Evolutionary conservation across 2,113 vertebrate species (phyloP).

Genomic region (Caranx melampygus): DNA sequence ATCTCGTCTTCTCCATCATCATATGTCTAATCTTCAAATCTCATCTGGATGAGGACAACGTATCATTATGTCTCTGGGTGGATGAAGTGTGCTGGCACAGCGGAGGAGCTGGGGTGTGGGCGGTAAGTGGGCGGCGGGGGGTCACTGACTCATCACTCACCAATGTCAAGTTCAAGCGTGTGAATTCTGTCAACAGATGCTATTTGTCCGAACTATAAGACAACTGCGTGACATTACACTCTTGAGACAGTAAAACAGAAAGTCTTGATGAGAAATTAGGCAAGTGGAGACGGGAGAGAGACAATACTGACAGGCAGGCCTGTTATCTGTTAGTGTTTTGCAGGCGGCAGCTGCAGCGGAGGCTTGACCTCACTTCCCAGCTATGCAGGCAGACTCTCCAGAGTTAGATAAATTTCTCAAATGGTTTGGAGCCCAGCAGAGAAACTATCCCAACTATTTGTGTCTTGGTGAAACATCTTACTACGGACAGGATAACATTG

Average conservation of each 20-base stretch:
- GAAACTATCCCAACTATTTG: constrained; percentile 59
- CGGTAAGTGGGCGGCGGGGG: background rate
- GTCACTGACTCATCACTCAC: constrained; percentile 37
- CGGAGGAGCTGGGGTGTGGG: background rate
- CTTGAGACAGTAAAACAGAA: constrained; percentile 25
- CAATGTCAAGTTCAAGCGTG: constrained; percentile 8
- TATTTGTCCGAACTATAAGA: constrained; percentile 43
- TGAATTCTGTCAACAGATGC: constrained; percentile 38
- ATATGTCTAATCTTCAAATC: constrained; percentile 6
- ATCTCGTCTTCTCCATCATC: constrained; percentile 11
- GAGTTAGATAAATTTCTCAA: constrained; percentile 64
- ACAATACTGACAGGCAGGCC: constrained; percentile 57
- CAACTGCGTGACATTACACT: constrained; percentile 37
- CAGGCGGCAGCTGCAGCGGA: constrained; percentile 72
- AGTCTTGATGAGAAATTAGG: constrained; percentile 36
- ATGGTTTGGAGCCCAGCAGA: constrained; percentile 44
- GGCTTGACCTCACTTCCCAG: constrained; percentile 76
- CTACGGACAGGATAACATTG: constrained; percentile 25
- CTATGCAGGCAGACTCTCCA: constrained; percentile 70
- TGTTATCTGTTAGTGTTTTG: constrained; percentile 74
- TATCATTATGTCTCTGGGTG: constrained; percentile 17
- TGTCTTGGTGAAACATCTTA: constrained; percentile 40
- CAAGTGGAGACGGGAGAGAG: constrained; percentile 18
- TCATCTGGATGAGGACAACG: background rate
- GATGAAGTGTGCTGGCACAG: constrained; percentile 1